phyloP scores from a whole-genome alignment of 1,140 invertebrate genomes.

The Drosophila nigrodunni region DNA sequence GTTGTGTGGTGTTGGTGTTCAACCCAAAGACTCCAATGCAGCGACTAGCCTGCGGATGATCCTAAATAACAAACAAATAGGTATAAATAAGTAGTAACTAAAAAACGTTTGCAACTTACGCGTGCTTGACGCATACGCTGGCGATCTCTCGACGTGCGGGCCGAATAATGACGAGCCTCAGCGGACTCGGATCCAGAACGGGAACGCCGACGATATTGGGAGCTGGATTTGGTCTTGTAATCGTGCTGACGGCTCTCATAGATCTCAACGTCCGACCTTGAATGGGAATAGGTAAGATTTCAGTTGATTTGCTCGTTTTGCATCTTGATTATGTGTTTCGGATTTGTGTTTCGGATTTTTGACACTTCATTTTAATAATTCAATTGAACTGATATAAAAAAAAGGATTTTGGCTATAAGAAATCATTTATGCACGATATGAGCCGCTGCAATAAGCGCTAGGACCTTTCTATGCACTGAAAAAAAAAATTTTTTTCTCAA shows the following conservation, averaged over 20 bases:
- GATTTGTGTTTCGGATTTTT: constrained; percentile 18
- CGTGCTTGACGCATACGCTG: constrained; percentile 55
- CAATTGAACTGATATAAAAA: constrained; percentile 28
- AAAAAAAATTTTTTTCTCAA: constrained; percentile 27
- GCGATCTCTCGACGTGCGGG: constrained; percentile 44
- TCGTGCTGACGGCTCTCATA: constrained; percentile 41
- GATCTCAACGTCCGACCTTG: constrained; percentile 65
- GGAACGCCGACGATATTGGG: constrained; percentile 45
- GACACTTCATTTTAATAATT: constrained; percentile 20
- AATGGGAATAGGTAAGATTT: constrained; percentile 70
- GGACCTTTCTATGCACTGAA: constrained; percentile 3
- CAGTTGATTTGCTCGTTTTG: constrained; percentile 45
- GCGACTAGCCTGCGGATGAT: constrained; percentile 94
- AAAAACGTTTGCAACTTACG: constrained; percentile 31
- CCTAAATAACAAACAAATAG: constrained; percentile 79
- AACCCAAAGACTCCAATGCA: constrained; percentile 98
- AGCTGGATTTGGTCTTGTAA: constrained; percentile 30
- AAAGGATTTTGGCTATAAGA: constrained; percentile 15
- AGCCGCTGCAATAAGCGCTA: constrained; percentile 11
- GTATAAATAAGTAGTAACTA: too few relatives aligned
- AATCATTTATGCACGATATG: constrained; percentile 2
- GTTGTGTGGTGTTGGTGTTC: constrained; percentile 96
- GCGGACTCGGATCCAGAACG: constrained; percentile 39
- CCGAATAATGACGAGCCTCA: constrained; percentile 34
- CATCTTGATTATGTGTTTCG: constrained; percentile 48